Conservation (phyloP, 2,797 vertebrate species). For the Eulemur albifrons region DNA sequence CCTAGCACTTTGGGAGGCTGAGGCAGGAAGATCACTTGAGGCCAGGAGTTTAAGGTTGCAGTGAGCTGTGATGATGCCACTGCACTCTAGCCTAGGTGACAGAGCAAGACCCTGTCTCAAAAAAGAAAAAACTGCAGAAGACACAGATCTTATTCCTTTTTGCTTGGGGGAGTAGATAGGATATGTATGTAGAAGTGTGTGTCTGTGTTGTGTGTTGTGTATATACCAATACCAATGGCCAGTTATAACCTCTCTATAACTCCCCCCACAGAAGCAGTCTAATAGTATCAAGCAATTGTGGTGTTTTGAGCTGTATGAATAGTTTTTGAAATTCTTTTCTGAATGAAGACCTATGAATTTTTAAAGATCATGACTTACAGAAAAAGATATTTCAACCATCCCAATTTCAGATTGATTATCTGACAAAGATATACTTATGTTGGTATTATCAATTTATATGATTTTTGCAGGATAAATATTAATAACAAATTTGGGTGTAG, state of each 20-base stretch:
- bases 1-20: too few relatives aligned
- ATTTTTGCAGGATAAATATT: neutral
- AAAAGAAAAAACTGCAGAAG: neutral
- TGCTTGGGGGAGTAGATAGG: neutral
- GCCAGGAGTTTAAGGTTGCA: too few relatives aligned
- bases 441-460: neutral
- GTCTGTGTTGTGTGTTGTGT: neutral
- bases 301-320: neutral
- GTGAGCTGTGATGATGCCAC: too few relatives aligned
- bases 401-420: neutral
- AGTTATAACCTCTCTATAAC: neutral
- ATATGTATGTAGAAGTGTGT: neutral
- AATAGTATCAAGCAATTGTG: neutral
- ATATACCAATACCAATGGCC: neutral
- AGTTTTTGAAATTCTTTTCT: neutral
- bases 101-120: too few relatives aligned
- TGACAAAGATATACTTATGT: neutral
- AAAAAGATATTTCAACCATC: neutral
- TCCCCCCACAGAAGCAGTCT: neutral
- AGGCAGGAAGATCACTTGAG: too few relatives aligned
- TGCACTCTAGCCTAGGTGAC: too few relatives aligned
- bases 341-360: conserved; percentile 10
- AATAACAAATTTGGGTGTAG: neutral
- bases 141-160: neutral
- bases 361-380: neutral